phyloP scores from a whole-genome alignment of 1,140 invertebrate genomes.

The Leptoteleia sp. region DNA sequence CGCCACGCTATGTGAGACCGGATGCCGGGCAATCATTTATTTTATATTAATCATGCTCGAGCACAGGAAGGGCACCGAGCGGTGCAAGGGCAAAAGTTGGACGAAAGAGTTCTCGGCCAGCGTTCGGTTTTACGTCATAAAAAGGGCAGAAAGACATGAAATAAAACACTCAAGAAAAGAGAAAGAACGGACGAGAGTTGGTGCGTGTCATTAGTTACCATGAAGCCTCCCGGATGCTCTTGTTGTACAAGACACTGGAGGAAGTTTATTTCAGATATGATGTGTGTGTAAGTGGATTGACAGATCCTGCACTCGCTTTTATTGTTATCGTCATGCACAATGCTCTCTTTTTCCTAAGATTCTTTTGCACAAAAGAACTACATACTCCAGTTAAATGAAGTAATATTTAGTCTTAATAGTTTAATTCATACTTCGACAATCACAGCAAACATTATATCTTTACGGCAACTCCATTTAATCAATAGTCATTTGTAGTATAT shows the following conservation, averaged over 20 bases:
- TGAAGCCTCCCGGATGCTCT: constrained; percentile 75
- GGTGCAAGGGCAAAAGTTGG: constrained; percentile 59
- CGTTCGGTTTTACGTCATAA: constrained; percentile 47
- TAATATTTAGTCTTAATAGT: too few species aligned
- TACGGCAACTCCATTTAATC: too few species aligned
- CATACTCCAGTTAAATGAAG: too few species aligned
- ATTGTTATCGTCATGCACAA: constrained; percentile 79
- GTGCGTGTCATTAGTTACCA: constrained; percentile 80
- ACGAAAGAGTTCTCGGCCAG: constrained; percentile 55
- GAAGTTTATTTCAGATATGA: constrained; percentile 76
- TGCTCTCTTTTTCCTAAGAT: constrained; percentile 54
- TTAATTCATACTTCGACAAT: too few species aligned
- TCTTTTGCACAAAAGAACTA: constrained; percentile 9
- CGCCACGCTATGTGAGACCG: constrained; percentile 76
- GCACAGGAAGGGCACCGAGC: constrained; percentile 73
- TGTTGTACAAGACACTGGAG: constrained; percentile 64
- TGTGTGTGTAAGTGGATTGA: constrained; percentile 77
- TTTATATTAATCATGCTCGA: constrained; percentile 79
- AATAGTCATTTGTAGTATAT: too few species aligned
- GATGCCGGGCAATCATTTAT: constrained; percentile 80
- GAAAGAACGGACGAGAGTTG: constrained; percentile 66
- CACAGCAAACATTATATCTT: too few species aligned
- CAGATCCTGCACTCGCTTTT: constrained; percentile 75
- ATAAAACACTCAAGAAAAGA: constrained; percentile 41
- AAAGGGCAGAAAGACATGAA: constrained; percentile 48